phyloP scores from a whole-genome alignment of 2,888 invertebrate species.

The Drosophila cyrtoloma region DNA sequence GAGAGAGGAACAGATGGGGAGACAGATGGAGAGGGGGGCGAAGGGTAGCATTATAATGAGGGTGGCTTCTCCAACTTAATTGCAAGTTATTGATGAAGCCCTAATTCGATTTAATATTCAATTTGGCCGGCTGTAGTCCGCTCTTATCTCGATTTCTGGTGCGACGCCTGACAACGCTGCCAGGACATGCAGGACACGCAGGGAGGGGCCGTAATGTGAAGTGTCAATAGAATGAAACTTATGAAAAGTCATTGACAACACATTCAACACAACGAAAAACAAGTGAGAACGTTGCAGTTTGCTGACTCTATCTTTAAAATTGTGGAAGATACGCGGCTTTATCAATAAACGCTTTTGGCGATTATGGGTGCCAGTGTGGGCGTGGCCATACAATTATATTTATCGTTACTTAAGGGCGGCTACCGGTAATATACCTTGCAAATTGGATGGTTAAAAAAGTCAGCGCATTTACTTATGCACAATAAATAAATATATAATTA shows the following conservation, averaged over 20 bases:
- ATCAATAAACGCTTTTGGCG: too few species aligned
- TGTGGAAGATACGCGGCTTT: too few species aligned
- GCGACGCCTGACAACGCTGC: conserved; percentile 1
- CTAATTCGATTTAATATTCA: conserved; percentile 38
- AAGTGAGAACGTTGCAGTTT: too few species aligned
- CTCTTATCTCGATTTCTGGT: not conserved
- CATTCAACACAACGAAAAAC: not conserved
- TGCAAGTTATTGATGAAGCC: conserved; percentile 45
- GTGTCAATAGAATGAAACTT: conserved; percentile 61
- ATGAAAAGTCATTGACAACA: conserved; percentile 68
- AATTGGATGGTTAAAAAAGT: not conserved
- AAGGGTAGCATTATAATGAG: not conserved
- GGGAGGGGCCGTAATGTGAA: conserved; percentile 45
- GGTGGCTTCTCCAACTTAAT: conserved; percentile 29
- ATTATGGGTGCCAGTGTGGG: too few species aligned
- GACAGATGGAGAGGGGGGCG: too few species aligned
- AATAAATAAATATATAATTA: not conserved
- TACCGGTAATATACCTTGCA: too few species aligned
- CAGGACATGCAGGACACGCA: conserved; percentile 1
- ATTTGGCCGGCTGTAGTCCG: conserved; percentile 1
- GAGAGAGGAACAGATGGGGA: not conserved
- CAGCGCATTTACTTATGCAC: not conserved
- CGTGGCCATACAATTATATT: too few species aligned
- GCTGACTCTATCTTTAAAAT: too few species aligned
- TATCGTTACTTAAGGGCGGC: too few species aligned